Conservation (phyloP, 2,888 invertebrate genomes). For the Dicycla oo region DNA sequence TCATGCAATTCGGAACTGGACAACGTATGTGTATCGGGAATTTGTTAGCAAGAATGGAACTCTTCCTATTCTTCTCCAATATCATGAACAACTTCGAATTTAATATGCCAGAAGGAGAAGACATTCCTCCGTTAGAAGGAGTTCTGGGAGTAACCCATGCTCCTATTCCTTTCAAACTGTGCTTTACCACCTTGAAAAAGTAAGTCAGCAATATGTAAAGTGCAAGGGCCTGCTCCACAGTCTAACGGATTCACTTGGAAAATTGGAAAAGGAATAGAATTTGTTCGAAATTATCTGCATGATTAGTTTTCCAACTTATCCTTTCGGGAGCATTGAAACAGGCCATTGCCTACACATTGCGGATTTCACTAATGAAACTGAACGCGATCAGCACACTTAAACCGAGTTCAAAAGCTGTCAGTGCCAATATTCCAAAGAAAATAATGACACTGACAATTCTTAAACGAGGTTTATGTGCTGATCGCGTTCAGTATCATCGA, state of each 20-base stretch:
- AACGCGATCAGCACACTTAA: too few relatives aligned
- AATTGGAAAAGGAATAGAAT: too few relatives aligned
- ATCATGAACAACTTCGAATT: conserved; percentile 94
- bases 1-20: conserved; percentile 96
- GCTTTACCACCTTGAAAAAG: conserved; percentile 49
- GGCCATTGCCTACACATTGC: too few relatives aligned
- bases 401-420: too few relatives aligned
- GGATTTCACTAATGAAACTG: too few relatives aligned
- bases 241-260: background rate
- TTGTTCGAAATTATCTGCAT: background rate
- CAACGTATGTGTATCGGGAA: conserved; percentile 96
- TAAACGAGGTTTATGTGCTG: too few relatives aligned
- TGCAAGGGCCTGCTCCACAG: too few relatives aligned
- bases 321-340: background rate
- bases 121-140: conserved; percentile 93
- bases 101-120: conserved; percentile 91
- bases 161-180: conserved; percentile 87
- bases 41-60: conserved; percentile 94
- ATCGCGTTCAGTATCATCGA: too few relatives aligned
- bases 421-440: too few relatives aligned
- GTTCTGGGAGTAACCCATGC: conserved; percentile 93
- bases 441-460: too few relatives aligned
- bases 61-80: conserved; percentile 95
- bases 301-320: background rate
- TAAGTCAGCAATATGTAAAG: conserved; percentile 6